These are phyloP conservation scores for Arion vulgaris DNA, from an alignment of 1,140 invertebrate species.

Conservation along the genomic window DNA sequence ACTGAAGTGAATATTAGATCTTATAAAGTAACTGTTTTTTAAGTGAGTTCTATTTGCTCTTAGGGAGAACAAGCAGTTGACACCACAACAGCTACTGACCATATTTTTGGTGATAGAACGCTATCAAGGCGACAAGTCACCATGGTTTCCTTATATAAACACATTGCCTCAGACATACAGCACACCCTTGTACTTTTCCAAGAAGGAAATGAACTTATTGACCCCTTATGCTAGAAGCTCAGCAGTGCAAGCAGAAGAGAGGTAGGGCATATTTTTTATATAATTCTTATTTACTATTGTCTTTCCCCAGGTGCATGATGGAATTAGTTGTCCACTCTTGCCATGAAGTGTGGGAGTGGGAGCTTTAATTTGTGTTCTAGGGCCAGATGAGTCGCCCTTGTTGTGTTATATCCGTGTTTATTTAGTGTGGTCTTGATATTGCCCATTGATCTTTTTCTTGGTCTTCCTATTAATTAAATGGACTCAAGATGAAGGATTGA, in stretches of 20 bases:
- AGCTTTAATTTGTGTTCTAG: too few species aligned
- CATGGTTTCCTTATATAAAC: constrained; percentile 76
- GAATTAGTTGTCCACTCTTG: too few species aligned
- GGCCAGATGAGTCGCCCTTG: too few species aligned
- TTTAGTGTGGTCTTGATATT: too few species aligned
- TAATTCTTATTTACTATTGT: too few species aligned
- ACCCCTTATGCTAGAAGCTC: constrained; percentile 72
- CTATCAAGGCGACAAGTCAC: constrained; percentile 54
- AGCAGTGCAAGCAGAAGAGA: constrained; percentile 65
- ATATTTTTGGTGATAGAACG: constrained; percentile 77
- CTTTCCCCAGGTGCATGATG: too few species aligned
- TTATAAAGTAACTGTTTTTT: background rate
- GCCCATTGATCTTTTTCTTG: too few species aligned
- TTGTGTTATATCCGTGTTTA: too few species aligned
- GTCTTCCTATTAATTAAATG: too few species aligned
- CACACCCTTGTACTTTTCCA: constrained; percentile 62
- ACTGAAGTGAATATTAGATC: background rate
- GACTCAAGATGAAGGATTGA: too few species aligned
- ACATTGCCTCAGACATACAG: constrained; percentile 76
- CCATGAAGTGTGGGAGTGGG: too few species aligned
- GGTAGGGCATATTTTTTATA: constrained; percentile 44
- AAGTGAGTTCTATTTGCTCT: constrained; percentile 24
- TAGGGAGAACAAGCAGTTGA: constrained; percentile 48
- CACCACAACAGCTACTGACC: constrained; percentile 71
- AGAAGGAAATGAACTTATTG: constrained; percentile 56